Conservation (phyloP, 1,140 invertebrate genomes). For the Plectrocnemia conspersa region DNA sequence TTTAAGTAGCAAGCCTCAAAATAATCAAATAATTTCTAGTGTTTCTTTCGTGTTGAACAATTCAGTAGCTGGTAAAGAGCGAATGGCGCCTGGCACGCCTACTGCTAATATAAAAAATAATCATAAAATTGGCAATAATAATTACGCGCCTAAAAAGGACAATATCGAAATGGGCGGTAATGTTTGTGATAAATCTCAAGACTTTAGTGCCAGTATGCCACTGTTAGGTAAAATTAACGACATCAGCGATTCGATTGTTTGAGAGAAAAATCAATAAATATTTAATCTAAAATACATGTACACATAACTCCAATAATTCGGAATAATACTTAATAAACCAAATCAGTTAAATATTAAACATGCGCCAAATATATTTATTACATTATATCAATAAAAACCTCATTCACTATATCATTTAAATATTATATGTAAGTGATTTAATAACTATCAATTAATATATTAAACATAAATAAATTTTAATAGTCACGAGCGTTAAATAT, state of each 20-base stretch:
- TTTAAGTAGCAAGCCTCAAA: slow-evolving; percentile 1
- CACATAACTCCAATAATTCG: too few species aligned
- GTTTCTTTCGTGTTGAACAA: slow-evolving; percentile 14
- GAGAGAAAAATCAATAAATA: slow-evolving; percentile 18
- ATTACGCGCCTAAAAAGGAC: slow-evolving; percentile 48
- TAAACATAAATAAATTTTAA: too few species aligned
- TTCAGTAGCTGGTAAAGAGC: background rate
- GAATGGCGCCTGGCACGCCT: slow-evolving; percentile 11
- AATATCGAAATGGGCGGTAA: slow-evolving; percentile 45
- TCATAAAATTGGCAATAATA: slow-evolving; percentile 49
- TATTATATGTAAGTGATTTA: too few species aligned
- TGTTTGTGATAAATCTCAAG: slow-evolving; percentile 42
- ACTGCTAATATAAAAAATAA: slow-evolving; percentile 35
- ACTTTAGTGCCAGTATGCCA: slow-evolving; percentile 46
- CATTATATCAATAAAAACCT: too few species aligned
- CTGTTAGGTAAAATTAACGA: slow-evolving; percentile 44
- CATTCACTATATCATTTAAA: too few species aligned
- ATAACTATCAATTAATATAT: too few species aligned
- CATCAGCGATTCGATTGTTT: slow-evolving; percentile 47
- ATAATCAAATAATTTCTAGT: slow-evolving; percentile 3
- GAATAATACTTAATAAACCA: too few species aligned
- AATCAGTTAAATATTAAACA: too few species aligned
- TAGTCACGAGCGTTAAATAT: too few species aligned
- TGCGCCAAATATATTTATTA: too few species aligned
- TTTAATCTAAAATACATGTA: too few species aligned